Evolutionary conservation across 2,888 invertebrate species (phyloP).

Genomic region (Diaperis boleti): DNA sequence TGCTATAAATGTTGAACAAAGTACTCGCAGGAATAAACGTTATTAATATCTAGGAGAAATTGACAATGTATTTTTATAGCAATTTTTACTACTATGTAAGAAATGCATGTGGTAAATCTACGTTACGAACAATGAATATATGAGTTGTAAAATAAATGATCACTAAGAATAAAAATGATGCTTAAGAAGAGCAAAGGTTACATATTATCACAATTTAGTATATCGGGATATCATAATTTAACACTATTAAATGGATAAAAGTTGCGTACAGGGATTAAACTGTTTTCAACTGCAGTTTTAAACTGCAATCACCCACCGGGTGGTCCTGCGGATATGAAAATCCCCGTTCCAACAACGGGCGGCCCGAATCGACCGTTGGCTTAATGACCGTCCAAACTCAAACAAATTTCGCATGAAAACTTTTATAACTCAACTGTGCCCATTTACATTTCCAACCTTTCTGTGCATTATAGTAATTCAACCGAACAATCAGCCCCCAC

Average conservation of each 20-base stretch:
- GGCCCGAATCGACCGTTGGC: background rate
- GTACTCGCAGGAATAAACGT: background rate
- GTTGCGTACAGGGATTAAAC: too few relatives aligned
- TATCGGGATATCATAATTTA: too few relatives aligned
- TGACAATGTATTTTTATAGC: too few relatives aligned
- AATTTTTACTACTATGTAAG: too few relatives aligned
- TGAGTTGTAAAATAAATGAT: too few relatives aligned
- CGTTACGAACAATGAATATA: too few relatives aligned
- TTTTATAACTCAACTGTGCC: background rate
- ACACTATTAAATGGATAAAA: too few relatives aligned
- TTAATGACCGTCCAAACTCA: background rate
- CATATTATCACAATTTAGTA: too few relatives aligned
- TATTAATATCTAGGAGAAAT: background rate
- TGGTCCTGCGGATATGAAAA: background rate
- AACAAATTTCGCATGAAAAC: background rate
- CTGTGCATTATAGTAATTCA: background rate
- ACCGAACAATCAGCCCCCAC: background rate
- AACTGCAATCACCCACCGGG: background rate
- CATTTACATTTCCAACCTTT: background rate
- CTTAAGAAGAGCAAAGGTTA: too few relatives aligned
- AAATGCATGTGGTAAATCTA: too few relatives aligned
- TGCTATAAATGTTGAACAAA: background rate
- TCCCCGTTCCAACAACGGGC: background rate
- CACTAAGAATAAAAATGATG: too few relatives aligned
- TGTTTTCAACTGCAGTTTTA: too few relatives aligned